Percentiles rank a stretch among this genome's conserved stretches.
These are phyloP conservation scores for Desmophyllum pertusum DNA, from an alignment of 92 coral and sea anemone species.

Conservation along the genomic window DNA sequence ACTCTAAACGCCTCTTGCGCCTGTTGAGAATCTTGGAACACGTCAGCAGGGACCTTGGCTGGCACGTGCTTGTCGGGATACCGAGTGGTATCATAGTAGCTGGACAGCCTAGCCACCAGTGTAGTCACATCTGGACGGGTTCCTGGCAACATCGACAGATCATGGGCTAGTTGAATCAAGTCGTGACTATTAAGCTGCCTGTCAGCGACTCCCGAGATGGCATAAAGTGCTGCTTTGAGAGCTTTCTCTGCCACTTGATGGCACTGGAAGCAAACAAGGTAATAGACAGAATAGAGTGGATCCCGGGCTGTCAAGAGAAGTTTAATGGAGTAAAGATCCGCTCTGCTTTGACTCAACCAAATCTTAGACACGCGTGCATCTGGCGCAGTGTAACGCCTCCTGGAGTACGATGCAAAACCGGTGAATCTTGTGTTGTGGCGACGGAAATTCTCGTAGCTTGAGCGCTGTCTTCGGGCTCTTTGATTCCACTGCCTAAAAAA, in stretches of 20 bases:
- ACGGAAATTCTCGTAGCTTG: slow-evolving; percentile 74
- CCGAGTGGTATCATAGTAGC: slow-evolving; percentile 74
- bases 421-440: slow-evolving; percentile 60
- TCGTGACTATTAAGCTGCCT: slow-evolving; percentile 81
- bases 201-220: slow-evolving; percentile 73
- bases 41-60: slow-evolving; percentile 72
- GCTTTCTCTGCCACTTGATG: slow-evolving; percentile 92
- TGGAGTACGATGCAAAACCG: slow-evolving; percentile 32
- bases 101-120: slow-evolving; percentile 62
- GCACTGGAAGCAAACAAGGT: slow-evolving; percentile 84
- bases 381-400: slow-evolving; percentile 57
- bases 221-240: slow-evolving; percentile 79
- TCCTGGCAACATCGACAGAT: slow-evolving; percentile 63
- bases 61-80: slow-evolving; percentile 78
- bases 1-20: slow-evolving; percentile 71
- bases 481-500: slow-evolving; percentile 57
- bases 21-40: slow-evolving; percentile 67
- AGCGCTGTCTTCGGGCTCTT: slow-evolving; percentile 71
- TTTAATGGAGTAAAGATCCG: slow-evolving; percentile 72
- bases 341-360: slow-evolving; percentile 83
- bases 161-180: slow-evolving; percentile 61
- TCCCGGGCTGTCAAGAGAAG: slow-evolving; percentile 62
- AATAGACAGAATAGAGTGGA: slow-evolving; percentile 62
- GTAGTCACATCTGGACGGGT: slow-evolving; percentile 64
- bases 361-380: slow-evolving; percentile 46